A percentile compares a stretch with the other conserved stretches of the same genome.
These are phyloP conservation scores for Pipistrellus nathusii DNA, from an alignment of 2,797 vertebrate genomes.

Conservation along the genomic window DNA sequence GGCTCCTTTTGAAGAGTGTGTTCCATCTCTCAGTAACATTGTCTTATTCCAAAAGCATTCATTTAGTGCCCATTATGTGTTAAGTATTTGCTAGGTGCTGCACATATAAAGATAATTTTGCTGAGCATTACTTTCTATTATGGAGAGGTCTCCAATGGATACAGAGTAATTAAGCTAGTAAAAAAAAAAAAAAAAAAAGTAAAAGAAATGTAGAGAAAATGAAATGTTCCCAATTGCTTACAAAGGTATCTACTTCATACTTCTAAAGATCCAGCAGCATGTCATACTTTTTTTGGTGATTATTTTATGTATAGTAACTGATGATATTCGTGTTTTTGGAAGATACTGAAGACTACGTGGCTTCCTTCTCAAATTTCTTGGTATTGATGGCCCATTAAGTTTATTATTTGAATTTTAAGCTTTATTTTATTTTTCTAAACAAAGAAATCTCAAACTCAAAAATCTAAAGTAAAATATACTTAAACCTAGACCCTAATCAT, in stretches of 20 bases:
- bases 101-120: background rate
- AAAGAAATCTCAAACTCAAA: background rate
- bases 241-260: background rate
- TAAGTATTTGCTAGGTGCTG: background rate
- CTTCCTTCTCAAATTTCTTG: constrained; percentile 2
- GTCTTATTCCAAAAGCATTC: constrained; percentile 19
- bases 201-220: constrained; percentile 7
- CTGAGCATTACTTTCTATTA: background rate
- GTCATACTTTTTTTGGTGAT: background rate
- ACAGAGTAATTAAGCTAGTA: background rate
- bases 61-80: background rate
- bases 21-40: background rate
- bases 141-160: background rate
- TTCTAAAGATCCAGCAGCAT: background rate
- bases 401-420: background rate
- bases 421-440: constrained; percentile 41
- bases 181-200: background rate
- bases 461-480: background rate
- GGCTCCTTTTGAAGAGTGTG: background rate
- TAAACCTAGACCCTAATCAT: background rate
- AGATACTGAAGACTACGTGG: background rate
- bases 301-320: background rate
- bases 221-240: background rate
- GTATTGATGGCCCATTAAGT: background rate
- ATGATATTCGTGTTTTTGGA: background rate